Evolutionary conservation across 2,888 invertebrate genomes (phyloP), one percentile per base, ranked within the genome.

Genomic region (Brachynemurus nebulosus): DNA sequence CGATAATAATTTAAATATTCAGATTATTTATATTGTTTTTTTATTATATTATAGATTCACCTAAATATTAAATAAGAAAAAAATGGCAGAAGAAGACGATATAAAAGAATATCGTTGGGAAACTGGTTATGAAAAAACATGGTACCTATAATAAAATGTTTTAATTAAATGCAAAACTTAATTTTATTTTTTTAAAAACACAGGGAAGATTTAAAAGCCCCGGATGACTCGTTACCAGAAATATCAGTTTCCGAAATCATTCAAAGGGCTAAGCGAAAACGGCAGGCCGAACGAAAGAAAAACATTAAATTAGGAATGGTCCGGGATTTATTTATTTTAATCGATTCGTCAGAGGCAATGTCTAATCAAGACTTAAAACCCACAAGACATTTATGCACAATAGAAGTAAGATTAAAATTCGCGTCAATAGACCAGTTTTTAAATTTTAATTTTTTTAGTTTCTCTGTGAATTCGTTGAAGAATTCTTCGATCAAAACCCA

Each of bases 401-500:
- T 89, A 2, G 95, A 93, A 74, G 90, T 91, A 61, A 42, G 43
- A 38, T 20, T n/a, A n/a, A n/a, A n/a, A n/a, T n/a, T n/a, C n/a
- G n/a, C n/a, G n/a, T n/a, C n/a, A n/a, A n/a, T n/a, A n/a, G n/a
- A n/a, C n/a, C n/a, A n/a, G n/a, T n/a, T n/a, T n/a, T n/a, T n/a
- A 16, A 12, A 30, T 8, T 18, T 17, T n/a, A 47, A 33, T 33
- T 30, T 47, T 69, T 75, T 51, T 61, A 92, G 89, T 68, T 95
- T 11, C 61, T 98, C 48, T 89, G 93, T 66, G 78, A 80, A 50
- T 99, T 97, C 63, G 79, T 98, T 46, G 89, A 93, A 54, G 95
- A 96, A 62, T 98, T 89, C 61, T 96, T 97, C 64, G 96, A 97
- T 65, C 93, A 96, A 64, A 99, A 98, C 66, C 98, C 98, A 8